Percentiles rank a stretch among this genome's conserved stretches.
Conservation (phyloP, 2,888 invertebrate species). For the Chrysolina americana region DNA sequence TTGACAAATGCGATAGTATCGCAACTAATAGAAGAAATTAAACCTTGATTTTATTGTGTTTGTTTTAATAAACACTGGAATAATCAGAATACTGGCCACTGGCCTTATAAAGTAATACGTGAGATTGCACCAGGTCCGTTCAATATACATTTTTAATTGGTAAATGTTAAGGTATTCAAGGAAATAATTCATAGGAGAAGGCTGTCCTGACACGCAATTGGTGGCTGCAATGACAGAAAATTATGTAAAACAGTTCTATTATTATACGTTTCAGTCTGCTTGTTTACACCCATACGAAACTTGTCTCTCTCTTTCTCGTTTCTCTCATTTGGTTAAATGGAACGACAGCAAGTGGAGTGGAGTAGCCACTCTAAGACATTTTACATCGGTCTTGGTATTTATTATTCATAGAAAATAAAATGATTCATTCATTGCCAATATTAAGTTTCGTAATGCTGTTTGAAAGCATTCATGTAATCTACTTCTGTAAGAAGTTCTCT, state of each 20-base stretch:
- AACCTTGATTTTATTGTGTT: slow-evolving; percentile 18
- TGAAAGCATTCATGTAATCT: not conserved
- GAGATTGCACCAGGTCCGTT: slow-evolving; percentile 16
- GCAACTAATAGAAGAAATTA: not conserved
- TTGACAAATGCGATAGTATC: not conserved
- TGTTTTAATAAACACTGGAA: slow-evolving; percentile 21
- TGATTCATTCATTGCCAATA: not conserved
- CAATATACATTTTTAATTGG: slow-evolving; percentile 34
- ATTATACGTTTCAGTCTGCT: slow-evolving; percentile 24
- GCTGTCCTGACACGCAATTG: slow-evolving; percentile 34
- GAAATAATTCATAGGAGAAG: slow-evolving; percentile 33
- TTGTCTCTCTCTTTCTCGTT: slow-evolving; percentile 14
- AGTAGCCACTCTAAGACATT: not conserved
- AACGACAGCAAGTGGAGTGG: not conserved
- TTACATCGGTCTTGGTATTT: not conserved
- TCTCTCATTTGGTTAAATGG: slow-evolving; percentile 2
- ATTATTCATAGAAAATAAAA: not conserved
- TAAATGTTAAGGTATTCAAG: slow-evolving; percentile 37
- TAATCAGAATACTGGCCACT: slow-evolving; percentile 12
- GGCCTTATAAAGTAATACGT: slow-evolving; percentile 11
- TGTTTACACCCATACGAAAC: slow-evolving; percentile 30
- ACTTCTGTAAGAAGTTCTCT: not conserved
- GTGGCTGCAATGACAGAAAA: slow-evolving; percentile 26
- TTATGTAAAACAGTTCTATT: slow-evolving; percentile 30
- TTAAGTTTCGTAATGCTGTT: not conserved